Base-by-base conservation (phyloP, 2,888 invertebrate genomes). In the Sesia bembeciformis region DNA sequence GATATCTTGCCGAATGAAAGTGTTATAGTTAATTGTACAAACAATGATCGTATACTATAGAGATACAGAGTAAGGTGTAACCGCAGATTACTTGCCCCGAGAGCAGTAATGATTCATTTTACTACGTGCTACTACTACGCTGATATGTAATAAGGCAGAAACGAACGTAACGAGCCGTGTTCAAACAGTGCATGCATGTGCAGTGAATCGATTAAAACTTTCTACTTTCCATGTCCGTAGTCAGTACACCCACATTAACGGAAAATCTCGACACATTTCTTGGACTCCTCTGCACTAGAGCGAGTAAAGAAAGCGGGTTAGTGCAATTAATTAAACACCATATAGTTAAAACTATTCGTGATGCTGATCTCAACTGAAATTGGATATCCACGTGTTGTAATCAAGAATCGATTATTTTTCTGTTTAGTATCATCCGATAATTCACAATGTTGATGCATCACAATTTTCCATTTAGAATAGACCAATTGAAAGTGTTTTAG, bases 151-250 rank as follows among this genome's bases (percentile, higher is more conserved):
- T 73, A 71, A 72, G 69, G 62, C 71, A 73, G 65, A 78, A 71
- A 76, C 68, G 67, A 74, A 70, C 67, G 74, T 72, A 67, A 70
- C 62, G 67, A 68, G 63, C 66, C 66, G 65, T 66, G 68, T 67
- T 68, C 66, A 76, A 42, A 65, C 69, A 76, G 72, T 81, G 81
- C 81, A 78, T 84, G 84, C 84, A 82, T 86, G 85, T 85, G 86
- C 87, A 86, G 79, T 86, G 84, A 84, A 74, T 85, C 82, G 87
- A 76, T 79, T 74, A 77, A 71, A 77, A 84, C 88, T 89, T 89
- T 89, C 88, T 82, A 89, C 88, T 88, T 89, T 89, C 87, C 78
- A 84, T 75, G 75, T 72, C 72, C 76, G 70, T 75, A 74, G 65
- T 72, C 71, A 72, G 72, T 78, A 81, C 77, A 74, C 72, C 71